Base-by-base conservation (phyloP, 2,113 vertebrate species). In the Sphyrna mokarran region DNA sequence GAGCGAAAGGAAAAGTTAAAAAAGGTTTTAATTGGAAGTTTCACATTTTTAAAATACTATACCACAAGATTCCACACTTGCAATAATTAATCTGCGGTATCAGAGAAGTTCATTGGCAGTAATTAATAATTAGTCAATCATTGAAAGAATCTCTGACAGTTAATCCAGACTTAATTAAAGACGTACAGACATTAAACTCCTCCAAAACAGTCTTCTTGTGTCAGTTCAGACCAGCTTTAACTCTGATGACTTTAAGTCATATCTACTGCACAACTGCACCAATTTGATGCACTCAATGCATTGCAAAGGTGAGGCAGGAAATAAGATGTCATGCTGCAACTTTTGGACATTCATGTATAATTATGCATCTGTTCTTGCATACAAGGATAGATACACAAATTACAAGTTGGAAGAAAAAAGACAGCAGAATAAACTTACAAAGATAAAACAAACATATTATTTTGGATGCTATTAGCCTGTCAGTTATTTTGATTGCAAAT, bases 101-200 rank as follows among this genome's bases (percentile, higher is more conserved):
- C 13, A 48, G 83, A 48, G 83, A 48, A 7, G 8, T 91, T 66
- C 14, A 63, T 91, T 91, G 37, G 16, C 54, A 66, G 33, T 7
- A 91, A 66, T 66, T 91, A 63, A 90, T 8, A 58, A 58, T 54
- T 89, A 33, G 86, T 10, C 26, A 13, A 66, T 37, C 4, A n/a
- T 63, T 91, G 66, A 91, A 91, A 63, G 33, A 91, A 61, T 14
- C 86, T 29, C 3, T 90, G 54, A 61, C 87, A 61, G 29, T 33
- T 91, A 91, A 91, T n/a, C 16, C 33, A 91, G 89, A 22, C 89
- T 83, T 83, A 91, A 66, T 91, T 91, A 66, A 91, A 66, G 61
- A 91, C 13, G 10, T 9, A 13, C 11, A 26, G 48, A 29, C 33
- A 33, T 66, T 66, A 63, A 91, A 18, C 22, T 1, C 14, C 16